Base-by-base conservation (phyloP, 2,797 vertebrate species). In the Benthosema pterotum region DNA sequence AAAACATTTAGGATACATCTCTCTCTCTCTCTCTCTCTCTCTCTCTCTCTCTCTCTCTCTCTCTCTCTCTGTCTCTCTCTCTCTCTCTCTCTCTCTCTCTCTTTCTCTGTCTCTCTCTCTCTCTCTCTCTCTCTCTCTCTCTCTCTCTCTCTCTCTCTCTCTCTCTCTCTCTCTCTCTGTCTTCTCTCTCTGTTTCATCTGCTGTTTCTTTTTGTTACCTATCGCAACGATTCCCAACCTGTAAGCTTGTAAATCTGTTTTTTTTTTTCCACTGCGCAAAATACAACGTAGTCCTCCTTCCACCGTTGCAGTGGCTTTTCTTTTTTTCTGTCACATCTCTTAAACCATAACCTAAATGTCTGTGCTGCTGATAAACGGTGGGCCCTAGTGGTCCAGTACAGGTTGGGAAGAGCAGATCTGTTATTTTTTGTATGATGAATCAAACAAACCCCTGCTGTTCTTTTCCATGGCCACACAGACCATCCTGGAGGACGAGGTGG, bases 401-500 rank as follows among this genome's bases (percentile, higher is more conserved):
- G 6, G 8, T 9, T 16, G 11, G 46, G 4, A 18, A 1, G 48
- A 5, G 19, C 54, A 42, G 3, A 53, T 60, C 19, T 50, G 28
- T 52, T 51, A 15, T 62, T 9, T 62, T 9, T 59, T 52, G 28
- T 46, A 48, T 53, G 62, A 69, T 69, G 59, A 70, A 79, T n/a
- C n/a, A 80, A 38, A 22, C 11, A 1, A 52, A 81, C 75, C 55
- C 55, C 51, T 85, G 63, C 87, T 87, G 76, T 86, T n/a, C 87
- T 82, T 87, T 91, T 85, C 83, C 74, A 88, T 79, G 72, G 83
- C 85, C 82, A 85, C 82, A 80, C 94, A 99, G 97, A 99, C 96
- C 81, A 99, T 99, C 92, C 92, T 99, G 90, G 97, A 99, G 91
- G 97, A 99, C 66, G 97, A 99, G 92, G 95, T 96, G 81, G 97